phyloP scores from a whole-genome alignment of 2,113 vertebrate species.

The Scophthalmus maximus region DNA sequence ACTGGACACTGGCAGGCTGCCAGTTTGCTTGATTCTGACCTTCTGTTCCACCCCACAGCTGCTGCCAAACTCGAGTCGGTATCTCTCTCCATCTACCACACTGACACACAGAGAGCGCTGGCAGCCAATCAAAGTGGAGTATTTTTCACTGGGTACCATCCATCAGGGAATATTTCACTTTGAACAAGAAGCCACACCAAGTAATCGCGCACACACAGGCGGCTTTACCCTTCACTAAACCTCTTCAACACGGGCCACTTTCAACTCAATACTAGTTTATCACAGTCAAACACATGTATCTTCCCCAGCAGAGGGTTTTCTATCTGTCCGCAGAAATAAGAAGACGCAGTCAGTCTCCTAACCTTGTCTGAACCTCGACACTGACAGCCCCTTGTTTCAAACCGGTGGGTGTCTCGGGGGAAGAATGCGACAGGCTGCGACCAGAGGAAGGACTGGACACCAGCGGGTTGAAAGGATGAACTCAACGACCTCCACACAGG shows the following conservation, averaged over 20 bases:
- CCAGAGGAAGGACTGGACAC: conserved; percentile 31
- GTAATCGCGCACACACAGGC: conserved; percentile 47
- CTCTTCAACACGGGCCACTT: conserved; percentile 16
- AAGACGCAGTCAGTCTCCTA: not conserved
- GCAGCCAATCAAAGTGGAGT: conserved; percentile 51
- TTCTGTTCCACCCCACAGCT: conserved; percentile 71
- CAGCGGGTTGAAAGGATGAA: conserved; percentile 46
- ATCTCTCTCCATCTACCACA: conserved; percentile 45
- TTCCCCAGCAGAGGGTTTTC: not conserved
- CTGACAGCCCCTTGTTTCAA: conserved; percentile 40
- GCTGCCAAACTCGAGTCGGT: conserved; percentile 67
- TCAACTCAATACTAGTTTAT: conserved; percentile 47
- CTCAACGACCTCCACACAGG: conserved; percentile 29
- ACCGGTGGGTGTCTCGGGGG: conserved; percentile 16
- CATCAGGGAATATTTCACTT: conserved; percentile 51
- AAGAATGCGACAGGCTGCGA: conserved; percentile 36
- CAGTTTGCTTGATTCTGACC: conserved; percentile 69
- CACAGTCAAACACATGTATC: conserved; percentile 46
- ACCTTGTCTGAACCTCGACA: conserved; percentile 44
- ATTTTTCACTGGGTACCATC: conserved; percentile 43
- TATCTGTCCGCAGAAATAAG: conserved; percentile 17
- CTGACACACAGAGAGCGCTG: conserved; percentile 28
- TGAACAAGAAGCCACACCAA: conserved; percentile 40
- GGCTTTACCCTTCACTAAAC: conserved; percentile 11
- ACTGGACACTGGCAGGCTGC: conserved; percentile 43